phyloP scores from a whole-genome alignment of 2,797 vertebrate genomes.

The Rhadinocentrus ornatus region DNA sequence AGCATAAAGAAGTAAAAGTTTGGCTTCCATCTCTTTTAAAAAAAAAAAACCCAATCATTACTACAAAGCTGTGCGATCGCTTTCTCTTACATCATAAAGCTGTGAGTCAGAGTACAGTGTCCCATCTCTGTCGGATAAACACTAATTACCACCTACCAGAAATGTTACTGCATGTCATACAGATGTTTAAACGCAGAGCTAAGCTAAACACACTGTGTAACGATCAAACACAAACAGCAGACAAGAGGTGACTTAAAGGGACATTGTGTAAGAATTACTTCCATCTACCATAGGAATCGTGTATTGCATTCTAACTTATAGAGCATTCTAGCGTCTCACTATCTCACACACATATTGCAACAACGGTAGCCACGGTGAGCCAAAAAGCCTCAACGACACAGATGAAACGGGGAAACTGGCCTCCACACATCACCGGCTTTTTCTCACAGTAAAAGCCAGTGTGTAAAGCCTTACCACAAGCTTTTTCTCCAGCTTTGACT shows the following conservation, averaged over 20 bases:
- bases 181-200: constrained; percentile 7
- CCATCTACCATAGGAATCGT: too few species aligned
- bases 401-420: too few species aligned
- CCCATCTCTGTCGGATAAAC: constrained; percentile 49
- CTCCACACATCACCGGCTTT: too few species aligned
- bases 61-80: constrained; percentile 3
- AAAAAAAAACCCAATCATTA: background rate
- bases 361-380: too few species aligned
- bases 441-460: too few species aligned
- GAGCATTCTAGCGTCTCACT: too few species aligned
- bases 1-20: constrained; percentile 43
- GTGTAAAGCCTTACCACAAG: too few species aligned
- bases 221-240: constrained; percentile 13
- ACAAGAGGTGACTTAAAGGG: constrained; percentile 13
- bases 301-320: too few species aligned
- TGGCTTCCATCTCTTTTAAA: constrained; percentile 13
- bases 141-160: constrained; percentile 49
- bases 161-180: constrained; percentile 23
- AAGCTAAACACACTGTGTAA: constrained; percentile 33
- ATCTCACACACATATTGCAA: too few species aligned
- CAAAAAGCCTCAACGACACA: too few species aligned
- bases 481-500: too few species aligned
- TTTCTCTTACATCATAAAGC: background rate
- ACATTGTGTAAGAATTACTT: too few species aligned
- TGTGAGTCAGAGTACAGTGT: constrained; percentile 38